phyloP scores from a whole-genome alignment of 2,888 invertebrate species.

The Sinhomidia bicolor region DNA sequence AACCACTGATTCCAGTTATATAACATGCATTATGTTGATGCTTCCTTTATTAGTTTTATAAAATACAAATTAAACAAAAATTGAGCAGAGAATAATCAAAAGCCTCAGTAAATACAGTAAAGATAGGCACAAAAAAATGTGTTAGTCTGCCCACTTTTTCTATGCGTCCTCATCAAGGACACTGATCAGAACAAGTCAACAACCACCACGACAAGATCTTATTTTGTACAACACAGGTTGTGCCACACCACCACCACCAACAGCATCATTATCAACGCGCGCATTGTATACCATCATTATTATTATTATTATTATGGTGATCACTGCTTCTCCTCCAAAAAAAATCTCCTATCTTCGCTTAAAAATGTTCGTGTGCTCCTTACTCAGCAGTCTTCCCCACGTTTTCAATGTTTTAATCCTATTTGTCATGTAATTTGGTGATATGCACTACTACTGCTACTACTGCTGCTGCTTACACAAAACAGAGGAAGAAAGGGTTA shows the following conservation, averaged over 20 bases:
- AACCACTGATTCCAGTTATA: no score
- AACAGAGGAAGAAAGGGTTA: not conserved
- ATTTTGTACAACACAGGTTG: conserved; percentile 34
- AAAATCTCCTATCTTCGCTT: not conserved
- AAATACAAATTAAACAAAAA: no score
- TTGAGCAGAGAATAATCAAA: no score
- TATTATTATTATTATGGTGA: not conserved
- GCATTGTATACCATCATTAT: no score
- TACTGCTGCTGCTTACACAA: not conserved
- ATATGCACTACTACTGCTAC: not conserved
- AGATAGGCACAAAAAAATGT: no score
- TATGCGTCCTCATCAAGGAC: conserved; percentile 70
- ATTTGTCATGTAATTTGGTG: conserved; percentile 66
- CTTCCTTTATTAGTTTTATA: no score
- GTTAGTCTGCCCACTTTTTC: conserved; percentile 17
- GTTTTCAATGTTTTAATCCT: conserved; percentile 58
- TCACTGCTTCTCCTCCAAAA: not conserved
- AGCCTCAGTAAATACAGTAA: no score
- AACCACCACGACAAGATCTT: conserved; percentile 64
- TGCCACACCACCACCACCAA: not conserved
- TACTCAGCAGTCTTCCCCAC: not conserved
- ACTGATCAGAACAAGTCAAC: conserved; percentile 60
- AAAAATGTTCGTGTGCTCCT: no score
- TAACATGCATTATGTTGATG: no score
- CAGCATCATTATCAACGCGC: not conserved